A percentile compares a stretch with the other conserved stretches of the same genome.
These are phyloP conservation scores for Caerostris darwini DNA, from an alignment of 1,140 invertebrate species.

Conservation along the genomic window DNA sequence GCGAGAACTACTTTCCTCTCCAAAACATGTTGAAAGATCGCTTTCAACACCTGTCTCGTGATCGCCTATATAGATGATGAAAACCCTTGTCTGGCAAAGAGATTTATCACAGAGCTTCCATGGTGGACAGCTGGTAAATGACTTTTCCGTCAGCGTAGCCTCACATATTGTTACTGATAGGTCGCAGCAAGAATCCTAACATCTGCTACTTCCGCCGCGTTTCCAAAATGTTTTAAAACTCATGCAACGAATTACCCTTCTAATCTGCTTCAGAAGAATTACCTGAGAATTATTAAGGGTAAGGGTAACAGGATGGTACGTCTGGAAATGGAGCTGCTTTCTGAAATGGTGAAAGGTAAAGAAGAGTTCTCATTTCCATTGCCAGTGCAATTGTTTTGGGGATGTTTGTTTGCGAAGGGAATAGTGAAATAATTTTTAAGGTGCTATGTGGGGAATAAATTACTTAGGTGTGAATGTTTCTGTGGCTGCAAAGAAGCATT, in stretches of 20 bases:
- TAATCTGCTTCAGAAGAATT: slow-evolving; percentile 45
- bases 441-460: background rate
- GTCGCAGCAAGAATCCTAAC: slow-evolving; percentile 48
- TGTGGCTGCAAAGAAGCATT: background rate
- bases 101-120: slow-evolving; percentile 55
- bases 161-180: slow-evolving; percentile 44
- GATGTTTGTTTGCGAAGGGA: background rate
- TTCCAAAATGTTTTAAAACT: slow-evolving; percentile 54
- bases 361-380: slow-evolving; percentile 17
- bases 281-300: slow-evolving; percentile 11
- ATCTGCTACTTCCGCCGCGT: slow-evolving; percentile 46
- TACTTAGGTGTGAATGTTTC: background rate
- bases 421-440: background rate
- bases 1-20: background rate
- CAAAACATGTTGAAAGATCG: slow-evolving; percentile 35
- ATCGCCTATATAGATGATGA: slow-evolving; percentile 44
- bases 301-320: background rate
- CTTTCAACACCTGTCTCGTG: slow-evolving; percentile 33
- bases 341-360: background rate
- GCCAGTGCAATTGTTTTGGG: slow-evolving; percentile 1
- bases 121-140: slow-evolving; percentile 44
- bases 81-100: slow-evolving; percentile 53
- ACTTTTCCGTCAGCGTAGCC: slow-evolving; percentile 40
- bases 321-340: background rate
- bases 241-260: slow-evolving; percentile 46